Evolutionary conservation across 2,888 invertebrate species (phyloP).

Genomic region (Leistus spinibarbis): DNA sequence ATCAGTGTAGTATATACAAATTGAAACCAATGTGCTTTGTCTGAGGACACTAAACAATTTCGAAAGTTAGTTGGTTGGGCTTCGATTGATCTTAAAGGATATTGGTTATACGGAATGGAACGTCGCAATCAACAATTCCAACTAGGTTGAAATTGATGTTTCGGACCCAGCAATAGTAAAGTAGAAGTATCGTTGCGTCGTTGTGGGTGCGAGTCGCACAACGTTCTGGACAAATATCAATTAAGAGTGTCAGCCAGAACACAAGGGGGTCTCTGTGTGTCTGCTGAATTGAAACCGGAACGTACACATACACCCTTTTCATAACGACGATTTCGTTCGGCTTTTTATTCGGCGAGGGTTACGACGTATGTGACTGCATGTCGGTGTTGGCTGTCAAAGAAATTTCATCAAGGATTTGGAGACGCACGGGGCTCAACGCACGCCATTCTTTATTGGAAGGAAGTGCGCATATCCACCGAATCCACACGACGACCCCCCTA

Average conservation of each 20-base stretch:
- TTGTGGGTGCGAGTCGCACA: neutral
- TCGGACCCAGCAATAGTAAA: neutral
- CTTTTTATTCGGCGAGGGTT: neutral
- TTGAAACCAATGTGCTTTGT: no score
- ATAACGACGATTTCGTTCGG: no score
- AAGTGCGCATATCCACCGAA: neutral
- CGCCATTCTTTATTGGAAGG: constrained; percentile 18
- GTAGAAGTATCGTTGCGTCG: neutral
- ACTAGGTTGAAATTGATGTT: no score
- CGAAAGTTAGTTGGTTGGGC: neutral
- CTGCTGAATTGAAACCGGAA: neutral
- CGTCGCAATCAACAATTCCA: neutral
- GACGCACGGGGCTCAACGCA: constrained; percentile 14
- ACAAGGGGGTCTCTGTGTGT: constrained; percentile 24
- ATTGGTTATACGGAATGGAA: constrained; percentile 11
- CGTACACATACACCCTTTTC: neutral
- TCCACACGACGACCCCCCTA: neutral
- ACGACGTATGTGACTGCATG: constrained; percentile 10
- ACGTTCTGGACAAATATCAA: constrained; percentile 43
- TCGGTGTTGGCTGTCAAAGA: constrained; percentile 41
- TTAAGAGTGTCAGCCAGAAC: constrained; percentile 41
- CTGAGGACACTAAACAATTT: neutral
- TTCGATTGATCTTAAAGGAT: constrained; percentile 20
- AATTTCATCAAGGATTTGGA: constrained; percentile 46
- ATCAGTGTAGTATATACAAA: no score